A percentile compares a stretch with the other conserved stretches of the same genome.
Conservation (phyloP, 2,797 vertebrate species). For the Enteromius treurensis region DNA sequence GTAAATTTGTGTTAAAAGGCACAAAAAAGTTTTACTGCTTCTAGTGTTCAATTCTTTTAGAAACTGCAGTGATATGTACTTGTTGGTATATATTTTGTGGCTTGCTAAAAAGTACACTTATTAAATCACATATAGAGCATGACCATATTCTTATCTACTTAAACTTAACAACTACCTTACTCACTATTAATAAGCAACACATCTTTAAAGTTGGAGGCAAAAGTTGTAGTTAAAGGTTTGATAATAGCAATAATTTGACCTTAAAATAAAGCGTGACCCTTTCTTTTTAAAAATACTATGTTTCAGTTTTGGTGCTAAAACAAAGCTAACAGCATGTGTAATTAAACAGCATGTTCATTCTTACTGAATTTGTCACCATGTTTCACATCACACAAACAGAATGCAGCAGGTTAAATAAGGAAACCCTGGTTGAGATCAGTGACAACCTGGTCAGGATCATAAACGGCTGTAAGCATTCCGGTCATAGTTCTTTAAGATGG, state of each 20-base stretch:
- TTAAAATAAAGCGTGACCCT: not conserved
- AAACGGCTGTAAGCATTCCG: not conserved
- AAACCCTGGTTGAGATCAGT: not conserved
- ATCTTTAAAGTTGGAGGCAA: not conserved
- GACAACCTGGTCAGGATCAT: not conserved
- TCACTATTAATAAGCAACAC: not conserved
- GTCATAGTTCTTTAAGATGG: not conserved
- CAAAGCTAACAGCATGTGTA: not conserved
- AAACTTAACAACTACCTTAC: not conserved
- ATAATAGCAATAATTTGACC: not conserved
- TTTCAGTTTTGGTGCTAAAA: conserved; percentile 11
- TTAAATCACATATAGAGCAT: not conserved
- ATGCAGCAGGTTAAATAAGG: not conserved
- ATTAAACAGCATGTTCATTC: not conserved
- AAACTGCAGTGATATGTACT: too few species aligned
- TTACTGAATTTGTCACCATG: not conserved
- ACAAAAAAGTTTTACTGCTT: too few species aligned
- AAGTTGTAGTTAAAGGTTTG: too few species aligned
- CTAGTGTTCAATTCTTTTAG: too few species aligned
- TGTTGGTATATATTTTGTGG: too few species aligned
- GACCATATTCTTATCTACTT: not conserved
- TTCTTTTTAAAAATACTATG: not conserved
- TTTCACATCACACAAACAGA: not conserved
- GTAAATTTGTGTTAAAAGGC: too few species aligned
- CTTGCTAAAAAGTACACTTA: not conserved